These are phyloP conservation scores for Patagioenas fasciata DNA, from an alignment of 2,113 vertebrate species.

Conservation along the genomic window DNA sequence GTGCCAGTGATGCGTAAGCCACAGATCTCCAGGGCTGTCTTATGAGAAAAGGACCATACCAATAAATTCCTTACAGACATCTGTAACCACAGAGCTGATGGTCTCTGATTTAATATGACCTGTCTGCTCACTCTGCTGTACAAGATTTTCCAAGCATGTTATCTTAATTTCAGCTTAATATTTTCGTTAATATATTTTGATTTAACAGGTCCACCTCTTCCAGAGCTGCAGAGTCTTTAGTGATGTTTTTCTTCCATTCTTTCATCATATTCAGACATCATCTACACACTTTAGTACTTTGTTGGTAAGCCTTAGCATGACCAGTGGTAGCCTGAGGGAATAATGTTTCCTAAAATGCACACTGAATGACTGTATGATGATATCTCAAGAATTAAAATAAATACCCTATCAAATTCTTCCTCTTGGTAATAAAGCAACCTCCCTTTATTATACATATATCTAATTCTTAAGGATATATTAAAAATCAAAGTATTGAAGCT, in stretches of 20 bases:
- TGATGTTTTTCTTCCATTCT: background rate
- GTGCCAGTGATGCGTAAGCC: background rate
- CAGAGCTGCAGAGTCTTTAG: background rate
- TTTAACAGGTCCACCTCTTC: background rate
- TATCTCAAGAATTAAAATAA: background rate
- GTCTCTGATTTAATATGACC: background rate
- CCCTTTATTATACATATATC: background rate
- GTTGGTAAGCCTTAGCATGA: background rate
- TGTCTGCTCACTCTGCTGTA: background rate
- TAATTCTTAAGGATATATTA: background rate
- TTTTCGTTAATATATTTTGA: background rate
- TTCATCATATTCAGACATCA: background rate
- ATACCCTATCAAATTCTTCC: background rate
- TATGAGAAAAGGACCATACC: background rate
- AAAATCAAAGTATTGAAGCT: background rate
- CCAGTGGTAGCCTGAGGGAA: background rate
- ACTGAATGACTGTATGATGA: background rate
- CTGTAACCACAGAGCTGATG: background rate
- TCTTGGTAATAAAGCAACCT: background rate
- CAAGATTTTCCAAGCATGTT: background rate
- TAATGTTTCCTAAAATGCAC: background rate
- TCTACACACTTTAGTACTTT: background rate
- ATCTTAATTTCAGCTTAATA: background rate
- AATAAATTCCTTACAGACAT: background rate
- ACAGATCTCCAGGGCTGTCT: background rate